These are phyloP conservation scores for Leptinotarsa defecta DNA, from an alignment of 1,140 invertebrate species.

Conservation along the genomic window DNA sequence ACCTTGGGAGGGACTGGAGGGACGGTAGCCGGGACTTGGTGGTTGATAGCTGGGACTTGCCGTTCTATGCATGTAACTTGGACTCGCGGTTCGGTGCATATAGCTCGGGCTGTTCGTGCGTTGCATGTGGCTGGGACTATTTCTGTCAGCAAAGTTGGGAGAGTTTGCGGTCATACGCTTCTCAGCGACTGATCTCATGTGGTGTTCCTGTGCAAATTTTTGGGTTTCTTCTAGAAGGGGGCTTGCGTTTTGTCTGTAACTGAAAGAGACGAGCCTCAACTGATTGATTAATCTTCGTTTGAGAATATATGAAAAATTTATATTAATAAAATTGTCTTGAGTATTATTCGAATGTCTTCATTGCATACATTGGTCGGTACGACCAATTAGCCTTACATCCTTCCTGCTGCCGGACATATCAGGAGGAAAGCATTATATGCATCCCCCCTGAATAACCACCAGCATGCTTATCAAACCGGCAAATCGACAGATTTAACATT, in stretches of 20 bases:
- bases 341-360: too few species aligned
- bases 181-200: slow-evolving; percentile 48
- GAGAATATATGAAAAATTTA: too few species aligned
- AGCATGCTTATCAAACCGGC: too few species aligned
- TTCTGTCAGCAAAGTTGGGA: slow-evolving; percentile 34
- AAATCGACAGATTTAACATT: too few species aligned
- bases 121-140: slow-evolving; percentile 45
- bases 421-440: too few species aligned
- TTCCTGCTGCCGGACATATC: too few species aligned
- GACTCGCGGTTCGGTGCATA: slow-evolving; percentile 43
- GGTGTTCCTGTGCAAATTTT: slow-evolving; percentile 49
- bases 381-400: too few species aligned
- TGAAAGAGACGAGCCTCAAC: neutral
- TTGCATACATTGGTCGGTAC: too few species aligned
- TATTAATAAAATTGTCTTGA: too few species aligned
- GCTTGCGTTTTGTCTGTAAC: slow-evolving; percentile 48
- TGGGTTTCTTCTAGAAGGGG: slow-evolving; percentile 46
- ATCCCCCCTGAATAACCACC: too few species aligned
- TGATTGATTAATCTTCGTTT: too few species aligned
- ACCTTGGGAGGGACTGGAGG: slow-evolving; percentile 25
- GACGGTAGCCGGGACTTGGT: slow-evolving; percentile 40
- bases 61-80: slow-evolving; percentile 45
- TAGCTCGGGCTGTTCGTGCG: slow-evolving; percentile 45
- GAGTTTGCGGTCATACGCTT: slow-evolving; percentile 53
- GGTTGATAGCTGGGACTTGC: slow-evolving; percentile 44